phyloP scores from a whole-genome alignment of 2,113 vertebrate species.

The Guaruba guarouba region DNA sequence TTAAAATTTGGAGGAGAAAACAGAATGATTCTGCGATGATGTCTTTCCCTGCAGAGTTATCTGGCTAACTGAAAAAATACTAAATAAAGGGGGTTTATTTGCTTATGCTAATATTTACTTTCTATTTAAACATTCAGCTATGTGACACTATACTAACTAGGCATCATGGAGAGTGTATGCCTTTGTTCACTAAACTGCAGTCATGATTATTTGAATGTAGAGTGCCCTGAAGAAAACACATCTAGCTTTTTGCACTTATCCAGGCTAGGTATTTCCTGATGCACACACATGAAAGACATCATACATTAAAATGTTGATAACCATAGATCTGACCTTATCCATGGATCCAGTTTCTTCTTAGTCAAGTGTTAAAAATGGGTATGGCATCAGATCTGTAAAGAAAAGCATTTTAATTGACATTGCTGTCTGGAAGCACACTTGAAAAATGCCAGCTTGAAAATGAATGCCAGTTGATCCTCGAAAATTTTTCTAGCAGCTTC shows the following conservation, averaged over 20 bases:
- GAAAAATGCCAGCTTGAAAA: neutral
- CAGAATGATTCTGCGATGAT: neutral
- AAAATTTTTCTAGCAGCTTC: neutral
- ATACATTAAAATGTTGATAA: neutral
- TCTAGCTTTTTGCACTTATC: neutral
- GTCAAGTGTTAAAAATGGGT: neutral
- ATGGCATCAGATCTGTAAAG: neutral
- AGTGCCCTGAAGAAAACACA: neutral
- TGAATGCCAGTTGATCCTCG: neutral
- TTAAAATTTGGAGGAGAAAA: neutral
- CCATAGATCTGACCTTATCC: neutral
- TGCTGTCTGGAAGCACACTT: neutral
- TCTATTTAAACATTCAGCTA: neutral
- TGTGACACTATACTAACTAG: neutral
- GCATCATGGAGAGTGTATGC: neutral
- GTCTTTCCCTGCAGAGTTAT: neutral
- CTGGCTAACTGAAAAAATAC: neutral
- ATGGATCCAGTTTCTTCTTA: neutral
- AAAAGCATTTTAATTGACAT: neutral
- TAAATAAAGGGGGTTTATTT: neutral
- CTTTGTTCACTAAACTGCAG: neutral
- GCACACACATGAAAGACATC: too few relatives aligned
- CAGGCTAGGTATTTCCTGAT: neutral
- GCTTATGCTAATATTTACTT: neutral
- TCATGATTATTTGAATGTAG: neutral